Base-by-base conservation (phyloP, 2,113 vertebrate species). In the Chascanopsetta lugubris region DNA sequence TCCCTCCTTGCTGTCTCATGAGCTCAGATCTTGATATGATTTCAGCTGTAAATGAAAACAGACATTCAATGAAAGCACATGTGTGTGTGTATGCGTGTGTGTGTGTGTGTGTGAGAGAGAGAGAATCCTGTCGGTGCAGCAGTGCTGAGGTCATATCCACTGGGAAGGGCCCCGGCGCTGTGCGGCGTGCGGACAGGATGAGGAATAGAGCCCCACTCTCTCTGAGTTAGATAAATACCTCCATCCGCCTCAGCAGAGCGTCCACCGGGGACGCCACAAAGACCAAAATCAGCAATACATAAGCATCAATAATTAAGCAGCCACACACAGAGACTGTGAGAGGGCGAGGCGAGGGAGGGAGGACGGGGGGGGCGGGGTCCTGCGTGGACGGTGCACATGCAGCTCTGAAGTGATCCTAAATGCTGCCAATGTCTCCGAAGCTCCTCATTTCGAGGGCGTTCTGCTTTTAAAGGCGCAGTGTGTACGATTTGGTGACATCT, bases 271-370 rank as follows among this genome's bases (percentile, higher is more conserved):
- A 92, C 77, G 75, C 69, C 80, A 85, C 90, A 89, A 91, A 91
- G 79, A 90, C 84, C 82, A 86, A 93, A 91, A 92, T 92, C 90
- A 93, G 91, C 90, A 87, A 91, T 87, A 91, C 86, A 87, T 85
- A 88, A 88, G 85, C 90, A 93, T 92, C 72, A 93, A 93, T 93
- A 93, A 93, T 93, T 91, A 91, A 92, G 85, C 74, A 91, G 77
- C 84, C 80, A 79, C 85, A 89, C 85, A 75, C 74, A 69, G 70
- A n/a, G n/a, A n/a, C n/a, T 63, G 69, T 51, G 72, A 75, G 63
- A 65, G 61, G 71, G 70, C 46, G 47, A 77, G 49, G 59, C n/a
- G n/a, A n/a, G n/a, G n/a, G n/a, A n/a, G n/a, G 29, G n/a, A n/a
- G n/a, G n/a, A n/a, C n/a, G n/a, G n/a, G 77, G 83, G 57, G 78